Evolutionary conservation across 92 coral and sea anemone genomes (phyloP).

Genomic region (Palythoa grandiflora): DNA sequence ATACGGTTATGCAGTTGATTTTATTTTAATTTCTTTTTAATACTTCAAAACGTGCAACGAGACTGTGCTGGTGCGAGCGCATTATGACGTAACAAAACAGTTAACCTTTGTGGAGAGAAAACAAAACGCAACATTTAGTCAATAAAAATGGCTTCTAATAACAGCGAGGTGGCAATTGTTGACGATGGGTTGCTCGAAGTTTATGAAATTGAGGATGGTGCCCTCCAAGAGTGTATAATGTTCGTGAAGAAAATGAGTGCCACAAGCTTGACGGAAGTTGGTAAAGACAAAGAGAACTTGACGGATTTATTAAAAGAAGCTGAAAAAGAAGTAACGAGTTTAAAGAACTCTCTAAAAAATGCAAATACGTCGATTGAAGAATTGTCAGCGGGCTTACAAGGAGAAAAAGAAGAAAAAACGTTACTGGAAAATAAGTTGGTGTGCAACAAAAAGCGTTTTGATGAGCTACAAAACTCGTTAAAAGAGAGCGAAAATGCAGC

Average conservation of each 20-base stretch:
- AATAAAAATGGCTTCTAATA: conserved; percentile 48
- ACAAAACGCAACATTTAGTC: not conserved
- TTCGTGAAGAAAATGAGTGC: conserved; percentile 96
- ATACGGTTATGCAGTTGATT: not conserved
- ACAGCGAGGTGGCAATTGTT: conserved; percentile 87
- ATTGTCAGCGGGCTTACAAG: conserved; percentile 52
- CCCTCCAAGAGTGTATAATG: conserved; percentile 97
- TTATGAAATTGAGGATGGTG: conserved; percentile 86
- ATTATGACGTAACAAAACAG: conserved; percentile 39
- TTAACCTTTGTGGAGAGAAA: not conserved
- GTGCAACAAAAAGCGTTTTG: conserved; percentile 57
- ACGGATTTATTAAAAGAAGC: conserved; percentile 86
- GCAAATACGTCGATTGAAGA: conserved; percentile 79
- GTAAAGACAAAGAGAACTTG: conserved; percentile 81
- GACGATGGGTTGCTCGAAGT: conserved; percentile 94
- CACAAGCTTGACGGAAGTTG: conserved; percentile 88
- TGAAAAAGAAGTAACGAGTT: conserved; percentile 84
- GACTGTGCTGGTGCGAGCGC: not conserved
- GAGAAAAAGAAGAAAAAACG: conserved; percentile 67
- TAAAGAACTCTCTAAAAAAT: conserved; percentile 77
- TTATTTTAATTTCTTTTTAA: not conserved
- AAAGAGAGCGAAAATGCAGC: conserved; percentile 33
- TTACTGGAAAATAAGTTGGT: conserved; percentile 69
- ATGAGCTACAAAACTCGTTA: conserved; percentile 69
- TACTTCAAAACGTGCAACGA: not conserved